Conservation (phyloP, 2,888 invertebrate genomes). For the Nesidiocoris tenuis region DNA sequence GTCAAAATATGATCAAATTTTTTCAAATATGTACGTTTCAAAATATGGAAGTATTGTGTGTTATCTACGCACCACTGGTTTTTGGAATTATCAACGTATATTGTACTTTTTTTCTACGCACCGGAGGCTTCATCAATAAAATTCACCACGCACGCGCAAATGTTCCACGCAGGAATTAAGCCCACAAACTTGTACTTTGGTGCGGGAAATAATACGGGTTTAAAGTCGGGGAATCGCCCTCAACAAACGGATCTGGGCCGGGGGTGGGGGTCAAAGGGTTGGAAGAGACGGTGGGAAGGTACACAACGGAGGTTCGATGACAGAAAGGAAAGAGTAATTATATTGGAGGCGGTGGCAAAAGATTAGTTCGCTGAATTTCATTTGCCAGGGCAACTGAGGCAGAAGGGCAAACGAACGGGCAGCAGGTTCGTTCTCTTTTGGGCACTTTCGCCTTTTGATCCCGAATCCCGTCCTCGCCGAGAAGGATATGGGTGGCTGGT, state of each 20-base stretch:
- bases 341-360: constrained; percentile 27
- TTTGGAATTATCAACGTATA: no score
- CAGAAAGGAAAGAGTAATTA: constrained; percentile 30
- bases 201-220: background rate
- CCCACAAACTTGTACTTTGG: no score
- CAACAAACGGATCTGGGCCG: background rate
- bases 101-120: no score
- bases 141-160: no score
- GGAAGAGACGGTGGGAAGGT: background rate
- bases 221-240: background rate
- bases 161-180: no score
- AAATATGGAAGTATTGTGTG: no score
- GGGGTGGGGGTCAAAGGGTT: background rate
- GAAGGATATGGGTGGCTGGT: background rate
- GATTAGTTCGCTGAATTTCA: constrained; percentile 32
- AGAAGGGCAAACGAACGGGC: constrained; percentile 25
- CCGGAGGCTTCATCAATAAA: no score
- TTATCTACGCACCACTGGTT: no score
- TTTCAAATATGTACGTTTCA: no score
- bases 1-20: no score
- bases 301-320: background rate
- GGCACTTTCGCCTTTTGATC: constrained; percentile 17
- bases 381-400: constrained; percentile 28
- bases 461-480: background rate
- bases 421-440: background rate